Percentiles rank a stretch among this genome's conserved stretches.
phyloP scores from a whole-genome alignment of 92 coral and sea anemone species.

The Epizoanthus ramosus region DNA sequence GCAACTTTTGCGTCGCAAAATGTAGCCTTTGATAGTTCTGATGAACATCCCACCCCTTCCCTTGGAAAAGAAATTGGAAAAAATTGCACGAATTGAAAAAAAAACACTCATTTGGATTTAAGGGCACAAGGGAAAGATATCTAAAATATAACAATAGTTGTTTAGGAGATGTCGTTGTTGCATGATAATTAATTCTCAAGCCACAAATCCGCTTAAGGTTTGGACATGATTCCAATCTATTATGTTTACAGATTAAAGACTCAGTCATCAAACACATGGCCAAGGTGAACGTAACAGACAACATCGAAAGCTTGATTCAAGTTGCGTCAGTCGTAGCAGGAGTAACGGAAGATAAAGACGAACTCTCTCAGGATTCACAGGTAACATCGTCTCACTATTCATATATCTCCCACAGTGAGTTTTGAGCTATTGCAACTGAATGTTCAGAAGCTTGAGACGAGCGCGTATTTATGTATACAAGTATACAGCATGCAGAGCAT shows the following conservation, averaged over 20 bases:
- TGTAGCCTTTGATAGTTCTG: too few relatives aligned
- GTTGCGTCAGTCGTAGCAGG: conserved; percentile 85
- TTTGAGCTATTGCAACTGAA: neutral
- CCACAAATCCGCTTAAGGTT: neutral
- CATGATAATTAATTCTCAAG: neutral
- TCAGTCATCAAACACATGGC: conserved; percentile 80
- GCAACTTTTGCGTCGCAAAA: too few relatives aligned
- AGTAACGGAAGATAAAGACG: conserved; percentile 73
- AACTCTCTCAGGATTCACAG: conserved; percentile 78
- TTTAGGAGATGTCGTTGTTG: neutral
- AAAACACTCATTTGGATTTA: too few relatives aligned
- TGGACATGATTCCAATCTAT: neutral
- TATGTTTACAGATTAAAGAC: conserved; percentile 66
- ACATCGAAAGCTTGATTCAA: conserved; percentile 69
- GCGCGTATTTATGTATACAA: too few relatives aligned
- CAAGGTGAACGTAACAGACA: conserved; percentile 71
- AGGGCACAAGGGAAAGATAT: too few relatives aligned
- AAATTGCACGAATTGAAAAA: too few relatives aligned
- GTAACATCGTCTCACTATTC: conserved; percentile 37
- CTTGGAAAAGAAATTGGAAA: too few relatives aligned
- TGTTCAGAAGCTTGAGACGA: neutral
- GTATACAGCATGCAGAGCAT: too few relatives aligned
- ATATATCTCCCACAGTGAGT: neutral
- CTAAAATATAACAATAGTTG: too few relatives aligned
- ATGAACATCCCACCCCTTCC: too few relatives aligned